Conservation (phyloP, 1,140 invertebrate genomes). For the Babylonia areolata region DNA sequence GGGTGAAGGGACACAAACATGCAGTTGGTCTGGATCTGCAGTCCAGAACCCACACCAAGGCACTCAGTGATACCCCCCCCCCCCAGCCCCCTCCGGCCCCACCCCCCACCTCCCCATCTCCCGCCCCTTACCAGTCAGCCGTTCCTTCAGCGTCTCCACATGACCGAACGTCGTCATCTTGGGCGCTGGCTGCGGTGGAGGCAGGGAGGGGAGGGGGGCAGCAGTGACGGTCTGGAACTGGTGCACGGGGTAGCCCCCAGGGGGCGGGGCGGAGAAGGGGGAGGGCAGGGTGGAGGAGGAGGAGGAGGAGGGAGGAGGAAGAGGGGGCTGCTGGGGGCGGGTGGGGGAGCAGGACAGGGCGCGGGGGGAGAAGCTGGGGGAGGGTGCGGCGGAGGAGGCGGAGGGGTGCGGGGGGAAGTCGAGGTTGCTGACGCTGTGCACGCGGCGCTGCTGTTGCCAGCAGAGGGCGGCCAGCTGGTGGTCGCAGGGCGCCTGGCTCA, state of each 20-base stretch:
- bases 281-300: neutral
- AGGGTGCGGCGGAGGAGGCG: too few relatives aligned
- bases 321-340: conserved; percentile 19
- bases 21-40: too few relatives aligned
- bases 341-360: conserved; percentile 9
- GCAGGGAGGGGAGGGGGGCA: neutral
- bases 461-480: conserved; percentile 50
- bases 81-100: too few relatives aligned
- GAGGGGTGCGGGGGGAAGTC: conserved; percentile 58
- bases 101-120: too few relatives aligned
- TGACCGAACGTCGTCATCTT: conserved; percentile 33
- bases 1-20: too few relatives aligned
- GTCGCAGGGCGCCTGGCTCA: conserved; percentile 35
- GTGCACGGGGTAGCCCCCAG: neutral
- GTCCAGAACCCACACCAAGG: too few relatives aligned
- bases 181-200: conserved; percentile 33
- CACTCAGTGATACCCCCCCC: too few relatives aligned
- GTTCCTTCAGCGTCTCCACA: conserved; percentile 47
- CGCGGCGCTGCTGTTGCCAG: conserved; percentile 62
- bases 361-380: conserved; percentile 2
- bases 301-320: neutral
- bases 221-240: conserved; percentile 11
- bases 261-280: neutral
- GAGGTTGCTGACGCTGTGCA: conserved; percentile 71
- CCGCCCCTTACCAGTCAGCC: conserved; percentile 45